These are phyloP conservation scores for Lipotes vexillifer DNA, from an alignment of 2,113 vertebrate genomes.

Conservation along the genomic window DNA sequence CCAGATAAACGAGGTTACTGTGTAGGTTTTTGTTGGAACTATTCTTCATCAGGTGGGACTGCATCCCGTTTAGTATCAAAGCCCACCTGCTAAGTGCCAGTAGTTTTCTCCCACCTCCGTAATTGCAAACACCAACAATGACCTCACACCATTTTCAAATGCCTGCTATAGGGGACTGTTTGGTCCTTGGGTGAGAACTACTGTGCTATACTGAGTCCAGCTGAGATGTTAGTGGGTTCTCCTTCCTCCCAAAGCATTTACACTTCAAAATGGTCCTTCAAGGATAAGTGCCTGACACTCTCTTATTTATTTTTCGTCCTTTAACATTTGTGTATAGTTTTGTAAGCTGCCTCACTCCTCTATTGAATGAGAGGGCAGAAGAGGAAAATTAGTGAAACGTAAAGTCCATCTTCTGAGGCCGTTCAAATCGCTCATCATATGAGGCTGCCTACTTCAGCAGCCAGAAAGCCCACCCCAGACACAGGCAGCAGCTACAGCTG, in stretches of 20 bases:
- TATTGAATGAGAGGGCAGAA: not conserved
- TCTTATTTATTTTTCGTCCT: not conserved
- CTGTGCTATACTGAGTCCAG: not conserved
- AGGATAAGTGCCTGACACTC: too few species aligned
- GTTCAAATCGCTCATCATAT: accelerated
- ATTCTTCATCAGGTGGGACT: too few species aligned
- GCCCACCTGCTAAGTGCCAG: not conserved
- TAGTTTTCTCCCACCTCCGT: accelerated
- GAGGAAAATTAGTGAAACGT: not conserved
- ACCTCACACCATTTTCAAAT: not conserved
- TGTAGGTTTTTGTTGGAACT: not conserved
- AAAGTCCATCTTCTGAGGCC: not conserved
- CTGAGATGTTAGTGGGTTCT: not conserved
- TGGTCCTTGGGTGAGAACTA: not conserved
- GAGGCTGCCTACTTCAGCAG: too few species aligned
- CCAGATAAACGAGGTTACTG: accelerated
- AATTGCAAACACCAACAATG: accelerated
- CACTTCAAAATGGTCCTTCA: too few species aligned
- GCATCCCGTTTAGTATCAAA: too few species aligned
- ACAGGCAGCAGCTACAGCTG: accelerated
- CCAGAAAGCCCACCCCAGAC: accelerated
- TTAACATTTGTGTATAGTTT: not conserved
- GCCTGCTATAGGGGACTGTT: accelerated
- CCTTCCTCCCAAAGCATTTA: not conserved
- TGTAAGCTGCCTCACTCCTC: not conserved